These are phyloP conservation scores for Lethrus apterus DNA, from an alignment of 1,140 invertebrate species.

Conservation along the genomic window DNA sequence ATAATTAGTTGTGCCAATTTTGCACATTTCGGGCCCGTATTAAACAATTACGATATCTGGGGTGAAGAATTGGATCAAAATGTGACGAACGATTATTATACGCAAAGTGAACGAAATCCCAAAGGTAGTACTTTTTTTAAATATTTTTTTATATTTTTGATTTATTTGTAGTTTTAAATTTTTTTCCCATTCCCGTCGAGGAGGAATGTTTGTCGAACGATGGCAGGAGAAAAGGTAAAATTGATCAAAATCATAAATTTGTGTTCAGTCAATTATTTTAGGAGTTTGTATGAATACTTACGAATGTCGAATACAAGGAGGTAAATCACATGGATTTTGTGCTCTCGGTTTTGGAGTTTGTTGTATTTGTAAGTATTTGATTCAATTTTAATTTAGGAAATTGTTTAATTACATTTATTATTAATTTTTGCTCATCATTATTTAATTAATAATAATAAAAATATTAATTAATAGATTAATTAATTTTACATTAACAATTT, in stretches of 20 bases:
- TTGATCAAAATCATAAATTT: not conserved
- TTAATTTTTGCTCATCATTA: too few relatives aligned
- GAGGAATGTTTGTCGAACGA: conserved; percentile 66
- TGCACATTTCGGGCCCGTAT: too few relatives aligned
- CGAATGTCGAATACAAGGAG: conserved; percentile 70
- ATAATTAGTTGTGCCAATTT: too few relatives aligned
- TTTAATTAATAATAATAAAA: conserved; percentile 2
- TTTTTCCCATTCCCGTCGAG: conserved; percentile 71
- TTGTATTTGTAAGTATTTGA: conserved; percentile 79
- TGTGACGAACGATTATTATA: too few relatives aligned
- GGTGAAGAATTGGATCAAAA: too few relatives aligned
- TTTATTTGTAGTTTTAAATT: conserved; percentile 71
- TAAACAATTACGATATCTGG: too few relatives aligned
- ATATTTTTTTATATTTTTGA: too few relatives aligned
- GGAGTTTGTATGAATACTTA: conserved; percentile 76
- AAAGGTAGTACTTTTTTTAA: too few relatives aligned
- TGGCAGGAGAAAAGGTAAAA: conserved; percentile 50
- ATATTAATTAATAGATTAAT: too few relatives aligned
- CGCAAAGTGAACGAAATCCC: too few relatives aligned
- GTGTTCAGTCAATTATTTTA: conserved; percentile 29
- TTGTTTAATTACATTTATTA: too few relatives aligned
- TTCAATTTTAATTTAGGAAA: too few relatives aligned
- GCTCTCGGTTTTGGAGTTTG: conserved; percentile 82
- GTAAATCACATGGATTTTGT: conserved; percentile 66
- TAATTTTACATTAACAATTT: conserved; percentile 1